Percentiles rank a stretch among this genome's conserved stretches.
These are phyloP conservation scores for Carapus acus DNA, from an alignment of 2,797 vertebrate species.

Conservation along the genomic window DNA sequence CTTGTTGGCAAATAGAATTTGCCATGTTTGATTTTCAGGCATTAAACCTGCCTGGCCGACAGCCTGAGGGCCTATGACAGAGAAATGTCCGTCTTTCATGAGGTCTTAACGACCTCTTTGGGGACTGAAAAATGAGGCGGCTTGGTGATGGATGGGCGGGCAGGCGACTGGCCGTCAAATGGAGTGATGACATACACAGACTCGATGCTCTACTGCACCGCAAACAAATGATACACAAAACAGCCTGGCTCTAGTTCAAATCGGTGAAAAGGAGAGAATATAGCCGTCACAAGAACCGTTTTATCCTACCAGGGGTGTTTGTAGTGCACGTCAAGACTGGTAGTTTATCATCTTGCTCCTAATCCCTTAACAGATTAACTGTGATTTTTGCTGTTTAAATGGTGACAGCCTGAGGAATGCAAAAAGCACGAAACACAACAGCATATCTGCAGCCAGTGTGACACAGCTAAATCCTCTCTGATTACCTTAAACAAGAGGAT, in stretches of 20 bases:
- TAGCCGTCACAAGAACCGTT: background rate
- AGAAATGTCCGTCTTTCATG: constrained; percentile 11
- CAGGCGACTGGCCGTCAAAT: constrained; percentile 4
- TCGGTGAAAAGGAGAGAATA: constrained; percentile 9
- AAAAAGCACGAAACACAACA: constrained; percentile 41
- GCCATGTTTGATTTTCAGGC: background rate
- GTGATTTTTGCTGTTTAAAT: constrained; percentile 51
- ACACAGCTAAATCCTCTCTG: constrained; percentile 55
- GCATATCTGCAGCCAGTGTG: constrained; percentile 50
- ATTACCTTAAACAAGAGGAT: constrained; percentile 64
- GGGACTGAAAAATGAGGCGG: constrained; percentile 1
- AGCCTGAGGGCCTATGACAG: background rate
- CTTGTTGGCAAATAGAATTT: background rate
- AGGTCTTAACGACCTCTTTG: background rate
- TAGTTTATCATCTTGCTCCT: constrained; percentile 31
- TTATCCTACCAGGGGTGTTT: constrained; percentile 3
- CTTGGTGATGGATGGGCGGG: background rate
- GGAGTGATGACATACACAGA: constrained; percentile 2
- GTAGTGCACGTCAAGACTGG: constrained; percentile 8
- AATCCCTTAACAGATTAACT: constrained; percentile 51
- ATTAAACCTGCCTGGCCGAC: background rate
- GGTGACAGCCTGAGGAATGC: constrained; percentile 34
- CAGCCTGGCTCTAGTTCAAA: constrained; percentile 13
- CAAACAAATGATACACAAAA: constrained; percentile 1
- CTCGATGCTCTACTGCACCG: constrained; percentile 3